These are phyloP conservation scores for Dermatophagoides farinae DNA, from an alignment of 1,140 invertebrate species.

Conservation along the genomic window DNA sequence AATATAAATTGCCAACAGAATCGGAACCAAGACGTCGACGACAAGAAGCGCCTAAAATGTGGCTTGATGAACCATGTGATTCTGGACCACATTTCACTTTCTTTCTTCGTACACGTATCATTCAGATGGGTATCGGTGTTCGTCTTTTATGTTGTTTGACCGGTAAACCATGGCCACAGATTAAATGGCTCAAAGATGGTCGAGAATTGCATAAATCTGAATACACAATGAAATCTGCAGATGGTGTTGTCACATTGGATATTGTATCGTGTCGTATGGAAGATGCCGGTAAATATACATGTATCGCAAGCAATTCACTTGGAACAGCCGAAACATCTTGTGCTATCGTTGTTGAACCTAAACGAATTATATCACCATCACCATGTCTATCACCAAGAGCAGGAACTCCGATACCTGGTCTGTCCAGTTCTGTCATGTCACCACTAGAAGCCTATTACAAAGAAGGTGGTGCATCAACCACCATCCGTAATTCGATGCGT, in stretches of 20 bases:
- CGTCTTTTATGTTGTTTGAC: conserved; percentile 91
- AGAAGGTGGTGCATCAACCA: not conserved
- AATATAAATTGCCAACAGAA: conserved; percentile 31
- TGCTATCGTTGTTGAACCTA: conserved; percentile 91
- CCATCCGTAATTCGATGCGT: not conserved
- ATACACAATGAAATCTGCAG: conserved; percentile 63
- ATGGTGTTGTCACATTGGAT: conserved; percentile 88
- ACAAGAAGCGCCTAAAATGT: conserved; percentile 3
- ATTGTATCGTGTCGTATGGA: conserved; percentile 77
- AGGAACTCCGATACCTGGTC: not conserved
- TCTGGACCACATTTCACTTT: conserved; percentile 86
- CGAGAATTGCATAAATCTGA: conserved; percentile 71
- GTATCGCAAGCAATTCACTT: conserved; percentile 70
- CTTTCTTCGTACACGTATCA: conserved; percentile 84
- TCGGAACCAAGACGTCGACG: conserved; percentile 16
- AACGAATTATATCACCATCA: conserved; percentile 15
- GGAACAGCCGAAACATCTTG: conserved; percentile 85
- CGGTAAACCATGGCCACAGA: conserved; percentile 75
- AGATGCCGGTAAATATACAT: conserved; percentile 89
- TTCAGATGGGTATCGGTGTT: conserved; percentile 50
- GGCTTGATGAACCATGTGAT: conserved; percentile 57
- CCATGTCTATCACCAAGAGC: not conserved
- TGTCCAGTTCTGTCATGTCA: not conserved
- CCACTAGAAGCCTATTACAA: not conserved
- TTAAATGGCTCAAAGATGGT: conserved; percentile 76